Evolutionary conservation across 2,797 vertebrate species (phyloP), one percentile per base, ranked within the genome.

Genomic region (Acestrorhynchus altus): DNA sequence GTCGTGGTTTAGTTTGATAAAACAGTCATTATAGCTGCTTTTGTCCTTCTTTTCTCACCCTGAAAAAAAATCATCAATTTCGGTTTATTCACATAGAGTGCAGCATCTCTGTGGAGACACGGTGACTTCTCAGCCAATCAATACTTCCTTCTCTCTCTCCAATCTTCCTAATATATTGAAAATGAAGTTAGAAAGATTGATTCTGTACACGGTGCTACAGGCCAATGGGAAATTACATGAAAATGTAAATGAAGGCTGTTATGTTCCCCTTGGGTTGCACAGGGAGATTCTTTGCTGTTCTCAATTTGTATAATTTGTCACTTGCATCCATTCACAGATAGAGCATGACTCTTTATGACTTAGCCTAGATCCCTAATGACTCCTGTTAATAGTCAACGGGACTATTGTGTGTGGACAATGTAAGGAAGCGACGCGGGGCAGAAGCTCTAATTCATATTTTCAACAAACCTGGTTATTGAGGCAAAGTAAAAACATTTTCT

Each of bases 121-220:
- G 91, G 91, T 89, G 89, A 89, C 90, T 86, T 85, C 88, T 86
- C 86, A 88, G 85, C 85, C 89, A 92, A 93, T 94, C 93, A 92
- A 94, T 94, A 93, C 84, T 83, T 83, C 81, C 85, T 75, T 87
- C 86, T 70, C 64, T 83, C 68, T 77, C 52, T 26, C 49, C 71
- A 76, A 76, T 84, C 75, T 76, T 60, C 80, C 86, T 94, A 93
- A 94, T 93, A 93, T 93, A 94, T 93, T 92, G 91, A 90, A 94
- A 92, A 93, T 90, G 86, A 92, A 93, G 92, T 93, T 92, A 92
- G 90, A 91, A 90, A 91, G 90, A 94, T 93, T 92, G 93, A 94
- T 94, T 93, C 85, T 89, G 88, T 90, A 90, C 82, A 86, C 87
- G 83, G 84, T 35, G 91, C 90, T 91, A 90, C 85, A 85, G 90